Base-by-base conservation (phyloP, 2,888 invertebrate species). In the Drosophila parthenogenetica region DNA sequence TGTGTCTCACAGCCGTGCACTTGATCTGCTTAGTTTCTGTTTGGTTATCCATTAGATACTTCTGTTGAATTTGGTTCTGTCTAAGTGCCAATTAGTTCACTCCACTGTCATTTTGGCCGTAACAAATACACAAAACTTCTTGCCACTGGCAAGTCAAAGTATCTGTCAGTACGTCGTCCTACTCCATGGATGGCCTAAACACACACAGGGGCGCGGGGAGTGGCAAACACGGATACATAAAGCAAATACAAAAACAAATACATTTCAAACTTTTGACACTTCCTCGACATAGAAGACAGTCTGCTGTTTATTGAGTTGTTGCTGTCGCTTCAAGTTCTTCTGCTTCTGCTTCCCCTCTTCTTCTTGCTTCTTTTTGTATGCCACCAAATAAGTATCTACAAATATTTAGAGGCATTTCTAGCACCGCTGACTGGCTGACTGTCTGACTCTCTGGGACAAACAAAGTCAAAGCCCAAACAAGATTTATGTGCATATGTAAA, bases 401-500 rank as follows among this genome's bases (percentile, higher is more conserved):
- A 83, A 83, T 83, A 83, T 83, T 87, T 83, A 73, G 81, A 83
- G 65, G 69, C 71, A 81, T 77, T 81, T 77, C 73, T 45, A 43
- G 53, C 29, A 29, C 29, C 29, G 29, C 29, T 29, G 29, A 29
- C 46, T 35, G 35, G 37, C 42, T 54, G 49, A 29, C 37, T 63
- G 39, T n/a, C 32, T 29, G 50, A 8, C 32, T 48, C 17, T 14
- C 59, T 32, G 53, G 59, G 63, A 64, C 79, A 80, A 81, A 81
- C 82, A 77, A 70, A 81, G 66, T 74, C 79, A 75, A 77, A 87
- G 70, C 81, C 85, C 73, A 84, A 84, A 84, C 79, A 87, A 84
- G 83, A 84, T 87, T 84, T 84, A 84, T 84, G 87, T 79, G 66
- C 82, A 87, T 87, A 84, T 84, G 83, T 84, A 87, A 87, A 84